These are phyloP conservation scores for Dolichopus griseipennis DNA, from an alignment of 2,888 invertebrate species.

Conservation along the genomic window DNA sequence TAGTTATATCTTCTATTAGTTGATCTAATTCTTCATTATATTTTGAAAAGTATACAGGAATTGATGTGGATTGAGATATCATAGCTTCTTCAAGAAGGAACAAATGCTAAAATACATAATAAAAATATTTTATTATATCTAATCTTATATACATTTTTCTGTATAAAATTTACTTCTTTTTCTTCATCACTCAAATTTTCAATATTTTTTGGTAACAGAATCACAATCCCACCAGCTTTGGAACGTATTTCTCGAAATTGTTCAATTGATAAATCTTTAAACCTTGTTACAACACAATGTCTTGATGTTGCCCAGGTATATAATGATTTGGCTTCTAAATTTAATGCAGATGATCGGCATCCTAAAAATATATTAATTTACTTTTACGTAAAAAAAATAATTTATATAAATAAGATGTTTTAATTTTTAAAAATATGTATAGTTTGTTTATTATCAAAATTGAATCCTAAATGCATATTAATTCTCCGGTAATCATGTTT, in stretches of 20 bases:
- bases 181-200: conserved; percentile 55
- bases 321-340: conserved; percentile 79
- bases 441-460: too few relatives aligned
- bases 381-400: too few relatives aligned
- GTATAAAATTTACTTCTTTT: conserved; percentile 50
- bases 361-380: conserved; percentile 48
- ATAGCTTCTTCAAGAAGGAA: conserved; percentile 72
- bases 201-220: conserved; percentile 70
- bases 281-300: conserved; percentile 74
- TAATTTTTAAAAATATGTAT: too few relatives aligned
- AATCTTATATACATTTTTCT: not conserved
- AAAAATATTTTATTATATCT: not conserved
- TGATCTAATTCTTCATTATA: conserved; percentile 65
- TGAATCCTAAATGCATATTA: too few relatives aligned
- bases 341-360: conserved; percentile 74
- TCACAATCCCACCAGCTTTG: conserved; percentile 78
- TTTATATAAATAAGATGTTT: too few relatives aligned
- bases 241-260: conserved; percentile 64
- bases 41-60: conserved; percentile 80
- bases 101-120: conserved; percentile 55
- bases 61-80: conserved; percentile 65
- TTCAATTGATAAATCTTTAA: conserved; percentile 71
- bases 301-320: conserved; percentile 79
- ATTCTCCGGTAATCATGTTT: too few relatives aligned
- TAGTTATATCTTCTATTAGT: conserved; percentile 67